phyloP scores from a whole-genome alignment of 2,797 vertebrate genomes.

The Valencia hispanica region DNA sequence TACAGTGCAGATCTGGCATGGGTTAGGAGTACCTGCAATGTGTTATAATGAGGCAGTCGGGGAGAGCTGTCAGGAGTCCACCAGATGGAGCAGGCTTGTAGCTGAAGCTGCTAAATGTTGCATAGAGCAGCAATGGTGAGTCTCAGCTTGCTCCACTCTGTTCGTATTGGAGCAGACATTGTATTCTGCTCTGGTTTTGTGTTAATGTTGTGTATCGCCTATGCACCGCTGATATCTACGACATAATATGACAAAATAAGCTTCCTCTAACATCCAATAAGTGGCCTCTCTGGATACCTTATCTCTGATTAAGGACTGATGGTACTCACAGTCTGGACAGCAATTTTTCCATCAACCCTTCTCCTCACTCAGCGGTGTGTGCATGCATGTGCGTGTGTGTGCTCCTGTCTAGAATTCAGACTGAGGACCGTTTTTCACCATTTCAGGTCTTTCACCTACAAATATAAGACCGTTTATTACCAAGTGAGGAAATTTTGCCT shows the following conservation, averaged over 20 bases:
- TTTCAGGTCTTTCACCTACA: no score
- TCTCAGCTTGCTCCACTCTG: neutral
- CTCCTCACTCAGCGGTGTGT: slow-evolving; percentile 22
- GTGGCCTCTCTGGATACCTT: slow-evolving; percentile 50
- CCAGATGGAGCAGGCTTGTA: neutral
- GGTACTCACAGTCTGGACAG: slow-evolving; percentile 22
- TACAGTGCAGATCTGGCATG: neutral
- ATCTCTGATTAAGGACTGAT: slow-evolving; percentile 62
- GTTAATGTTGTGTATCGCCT: neutral
- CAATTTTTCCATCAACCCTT: slow-evolving; percentile 71
- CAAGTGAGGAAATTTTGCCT: no score
- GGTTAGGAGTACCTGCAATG: neutral
- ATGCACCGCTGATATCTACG: neutral
- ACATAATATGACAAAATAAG: neutral
- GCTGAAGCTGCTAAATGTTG: slow-evolving; percentile 10
- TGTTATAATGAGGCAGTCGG: neutral
- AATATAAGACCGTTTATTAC: no score
- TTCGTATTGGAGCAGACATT: neutral
- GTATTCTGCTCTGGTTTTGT: neutral
- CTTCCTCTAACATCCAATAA: slow-evolving; percentile 39
- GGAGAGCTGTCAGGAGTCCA: neutral
- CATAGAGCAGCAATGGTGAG: neutral
- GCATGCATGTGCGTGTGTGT: no score
- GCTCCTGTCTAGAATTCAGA: no score
- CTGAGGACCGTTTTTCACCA: no score